A percentile compares a stretch with the other conserved stretches of the same genome.
phyloP scores from a whole-genome alignment of 2,113 vertebrate genomes.

The human region GRCh38 chrX:66619001-66619500 shows the following conservation, averaged over 20 bases:
- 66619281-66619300: neutral
- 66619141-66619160: neutral
- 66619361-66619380: neutral
- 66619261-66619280: neutral
- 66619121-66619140: neutral
- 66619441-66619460: neutral
- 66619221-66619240: neutral
- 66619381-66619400: neutral
- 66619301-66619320: neutral
- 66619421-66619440: neutral
- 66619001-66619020: neutral
- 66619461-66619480: neutral
- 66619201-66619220: neutral
- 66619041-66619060: neutral
- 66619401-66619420: neutral
- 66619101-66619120: neutral
- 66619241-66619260: neutral
- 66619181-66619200: neutral
- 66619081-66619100: neutral
- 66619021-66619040: neutral
- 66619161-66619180: neutral
- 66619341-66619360: neutral
- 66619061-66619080: neutral
- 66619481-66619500: neutral
- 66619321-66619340: neutral